These are phyloP conservation scores for Leptoteleia sp. DNA, from an alignment of 1,140 invertebrate species.

Conservation along the genomic window DNA sequence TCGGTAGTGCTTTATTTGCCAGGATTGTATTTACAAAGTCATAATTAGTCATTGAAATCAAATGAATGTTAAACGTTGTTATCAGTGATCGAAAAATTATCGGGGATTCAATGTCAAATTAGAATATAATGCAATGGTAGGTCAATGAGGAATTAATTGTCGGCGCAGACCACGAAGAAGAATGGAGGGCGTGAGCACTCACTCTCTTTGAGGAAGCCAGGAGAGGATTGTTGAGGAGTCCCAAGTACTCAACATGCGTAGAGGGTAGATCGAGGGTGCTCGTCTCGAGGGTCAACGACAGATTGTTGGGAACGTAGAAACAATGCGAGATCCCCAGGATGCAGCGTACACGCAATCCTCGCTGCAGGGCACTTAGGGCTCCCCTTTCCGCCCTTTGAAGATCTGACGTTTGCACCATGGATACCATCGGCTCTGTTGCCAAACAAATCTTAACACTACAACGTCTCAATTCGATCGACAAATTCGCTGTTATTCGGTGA, in stretches of 20 bases:
- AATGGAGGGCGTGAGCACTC: slow-evolving; percentile 50
- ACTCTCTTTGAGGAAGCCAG: slow-evolving; percentile 51
- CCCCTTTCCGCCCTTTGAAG: slow-evolving; percentile 44
- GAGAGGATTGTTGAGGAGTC: slow-evolving; percentile 76
- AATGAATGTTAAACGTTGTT: slow-evolving; percentile 5
- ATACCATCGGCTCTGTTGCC: slow-evolving; percentile 62
- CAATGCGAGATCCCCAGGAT: slow-evolving; percentile 73
- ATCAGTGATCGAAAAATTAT: slow-evolving; percentile 48
- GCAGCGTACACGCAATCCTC: slow-evolving; percentile 68
- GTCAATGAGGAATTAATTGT: slow-evolving; percentile 79
- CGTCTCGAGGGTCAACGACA: slow-evolving; percentile 77
- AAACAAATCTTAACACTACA: slow-evolving; percentile 58
- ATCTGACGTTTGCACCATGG: slow-evolving; percentile 56
- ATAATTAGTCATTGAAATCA: no score
- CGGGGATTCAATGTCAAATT: slow-evolving; percentile 18
- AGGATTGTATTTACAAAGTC: no score
- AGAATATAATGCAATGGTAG: slow-evolving; percentile 50
- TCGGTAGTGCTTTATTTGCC: no score
- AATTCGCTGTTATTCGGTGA: slow-evolving; percentile 9
- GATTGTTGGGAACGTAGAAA: slow-evolving; percentile 77
- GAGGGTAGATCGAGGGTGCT: slow-evolving; percentile 73
- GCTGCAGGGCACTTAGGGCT: slow-evolving; percentile 62
- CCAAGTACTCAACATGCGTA: slow-evolving; percentile 74
- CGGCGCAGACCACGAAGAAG: slow-evolving; percentile 65
- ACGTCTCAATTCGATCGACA: slow-evolving; percentile 29